Base-by-base conservation (phyloP, 2,888 invertebrate species). In the Fragum sueziense region DNA sequence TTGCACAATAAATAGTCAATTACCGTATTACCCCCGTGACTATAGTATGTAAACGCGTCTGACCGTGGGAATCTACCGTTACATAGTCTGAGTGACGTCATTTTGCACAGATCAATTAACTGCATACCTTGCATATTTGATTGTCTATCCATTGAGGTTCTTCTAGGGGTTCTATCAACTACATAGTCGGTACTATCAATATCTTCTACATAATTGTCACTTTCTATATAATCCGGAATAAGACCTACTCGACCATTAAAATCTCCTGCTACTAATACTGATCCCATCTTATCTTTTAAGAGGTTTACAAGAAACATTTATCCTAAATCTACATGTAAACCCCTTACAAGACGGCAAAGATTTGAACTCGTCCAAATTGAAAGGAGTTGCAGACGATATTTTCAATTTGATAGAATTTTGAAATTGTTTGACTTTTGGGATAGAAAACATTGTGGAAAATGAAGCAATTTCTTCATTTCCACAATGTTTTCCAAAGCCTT, bases 191-290 rank as follows among this genome's bases (percentile, higher is more conserved):
- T 33, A 27, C 7, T 27, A 31, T 74, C 74, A 14, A 74, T 17
- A 17, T n/a, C 37, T 34, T 27, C 27, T 20, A 37, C 57, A n/a
- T 20, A 34, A 11, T n/a, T 2, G 31, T 74, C 68, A 59, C 34
- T n/a, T 20, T 11, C 11, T 31, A 75, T 51, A n/a, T 61, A 70
- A 41, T 75, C 75, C 1, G 59, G 51, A 22, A 59, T 75, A 20
- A 25, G 11, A 1, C 69, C 75, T 22, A 75, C 75, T 7, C 75
- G 41, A 1, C 29, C 29, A 70, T 75, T 75, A 27, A 69, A 59
- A 29, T 75, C 75, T 6, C 75, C 70, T 1, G 29, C 37, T 33
- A 75, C 61, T 2, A 47, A 22, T 3, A 70, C 59, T 37, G n/a
- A 31, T 9, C 75, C 75, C 3, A 51, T 22, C n/a, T 57, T 41